A percentile compares a stretch with the other conserved stretches of the same genome.
phyloP scores from a whole-genome alignment of 2,113 vertebrate species.

The Pachypanchax playfairii region DNA sequence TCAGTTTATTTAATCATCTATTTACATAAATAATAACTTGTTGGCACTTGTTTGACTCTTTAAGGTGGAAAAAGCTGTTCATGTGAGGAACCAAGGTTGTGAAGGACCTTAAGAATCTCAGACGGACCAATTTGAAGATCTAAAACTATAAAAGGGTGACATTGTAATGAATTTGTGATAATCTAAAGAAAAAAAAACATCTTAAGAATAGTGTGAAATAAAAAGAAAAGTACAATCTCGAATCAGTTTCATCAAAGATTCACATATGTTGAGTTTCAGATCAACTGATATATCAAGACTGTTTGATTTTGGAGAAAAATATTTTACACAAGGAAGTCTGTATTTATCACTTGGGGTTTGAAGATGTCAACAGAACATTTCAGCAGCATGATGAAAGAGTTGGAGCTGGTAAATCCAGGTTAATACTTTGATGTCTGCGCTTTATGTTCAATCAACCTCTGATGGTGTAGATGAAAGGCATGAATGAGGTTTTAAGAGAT shows the following conservation, averaged over 20 bases:
- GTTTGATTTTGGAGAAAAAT: background rate
- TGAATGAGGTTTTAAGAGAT: background rate
- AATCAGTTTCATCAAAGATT: too few species aligned
- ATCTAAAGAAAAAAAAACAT: too few species aligned
- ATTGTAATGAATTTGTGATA: too few species aligned
- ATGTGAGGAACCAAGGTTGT: too few species aligned
- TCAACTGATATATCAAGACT: background rate
- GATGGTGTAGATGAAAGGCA: conserved; percentile 35
- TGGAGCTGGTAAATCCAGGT: background rate
- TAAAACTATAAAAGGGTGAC: too few species aligned
- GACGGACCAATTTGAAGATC: too few species aligned
- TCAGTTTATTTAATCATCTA: background rate
- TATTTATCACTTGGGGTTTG: conserved; percentile 3
- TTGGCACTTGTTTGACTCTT: too few species aligned
- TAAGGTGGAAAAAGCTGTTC: background rate
- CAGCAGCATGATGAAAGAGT: conserved; percentile 17
- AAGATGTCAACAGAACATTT: background rate
- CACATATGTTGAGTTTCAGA: background rate
- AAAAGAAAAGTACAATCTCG: background rate
- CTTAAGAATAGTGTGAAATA: too few species aligned
- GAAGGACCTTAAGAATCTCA: too few species aligned
- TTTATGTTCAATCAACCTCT: background rate
- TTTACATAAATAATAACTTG: background rate
- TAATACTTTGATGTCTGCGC: conserved; percentile 34
- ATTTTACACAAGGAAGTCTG: too few species aligned